Base-by-base conservation (phyloP, 2,113 vertebrate genomes). In the Myxocyprinus asiaticus region DNA sequence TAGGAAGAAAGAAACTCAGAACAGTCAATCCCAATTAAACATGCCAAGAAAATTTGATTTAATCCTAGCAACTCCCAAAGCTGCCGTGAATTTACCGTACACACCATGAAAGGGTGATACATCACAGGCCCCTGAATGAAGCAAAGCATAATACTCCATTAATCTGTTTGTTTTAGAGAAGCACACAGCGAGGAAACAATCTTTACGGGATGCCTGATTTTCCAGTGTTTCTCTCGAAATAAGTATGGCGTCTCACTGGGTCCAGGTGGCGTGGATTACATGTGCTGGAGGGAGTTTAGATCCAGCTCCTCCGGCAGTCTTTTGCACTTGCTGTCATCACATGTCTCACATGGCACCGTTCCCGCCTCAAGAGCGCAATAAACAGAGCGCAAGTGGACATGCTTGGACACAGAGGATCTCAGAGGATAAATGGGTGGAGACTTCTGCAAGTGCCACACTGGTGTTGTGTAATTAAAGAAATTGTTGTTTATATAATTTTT, bases 211-310 rank as follows among this genome's bases (percentile, higher is more conserved):
- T 48, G 48, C n/a, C 61, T 65, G 67, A 58, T 15, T 79, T 72
- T 79, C 67, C 59, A 63, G 47, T 53, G 66, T 67, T 65, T 33
- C 62, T 70, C 53, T 73, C 53, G 17, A 65, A 67, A 33, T 51
- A 47, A 53, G 22, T 33, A 33, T 33, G 66, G 81, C 58, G 70
- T 62, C 64, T 59, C 62, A 42, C 53, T 43, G 59, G 70, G 56
- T 74, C 77, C 83, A 85, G 83, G 81, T 80, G 81, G 81, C 70
- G 56, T 77, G 75, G 83, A 85, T 80, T 80, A 80, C 77, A 82
- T 67, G 73, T 82, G 65, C 83, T 74, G 67, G 83, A 82, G 64
- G 48, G 63, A 80, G 22, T 33, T 33, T 33, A 33, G 22, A 33
- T 33, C 22, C 22, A 33, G 22, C 50, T 59, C 56, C 68, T 67